Conservation (phyloP, 35 echinoderm and acorn worm genomes). For the Patiria miniata region DNA sequence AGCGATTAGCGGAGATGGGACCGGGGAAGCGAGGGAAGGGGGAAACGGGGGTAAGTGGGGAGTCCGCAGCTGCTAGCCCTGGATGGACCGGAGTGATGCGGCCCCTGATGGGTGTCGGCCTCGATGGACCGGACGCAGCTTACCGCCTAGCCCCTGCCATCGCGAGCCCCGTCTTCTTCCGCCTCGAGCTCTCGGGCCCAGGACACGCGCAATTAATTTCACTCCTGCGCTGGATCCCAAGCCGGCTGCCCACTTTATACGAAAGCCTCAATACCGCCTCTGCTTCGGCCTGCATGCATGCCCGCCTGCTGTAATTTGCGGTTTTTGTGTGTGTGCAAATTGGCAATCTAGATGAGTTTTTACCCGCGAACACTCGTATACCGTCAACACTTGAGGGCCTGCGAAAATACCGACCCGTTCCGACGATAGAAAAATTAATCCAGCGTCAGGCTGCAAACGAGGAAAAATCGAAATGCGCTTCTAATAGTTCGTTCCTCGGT, state of each 20-base stretch:
- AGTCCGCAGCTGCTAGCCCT: conserved; percentile 1
- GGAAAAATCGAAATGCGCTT: too few relatives aligned
- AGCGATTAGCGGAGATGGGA: background rate
- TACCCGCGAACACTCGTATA: too few relatives aligned
- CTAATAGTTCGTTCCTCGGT: too few relatives aligned
- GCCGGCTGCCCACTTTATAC: background rate
- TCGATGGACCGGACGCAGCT: conserved; percentile 19
- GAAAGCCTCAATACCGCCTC: too few relatives aligned
- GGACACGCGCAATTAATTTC: conserved; percentile 28
- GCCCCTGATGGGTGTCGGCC: too few relatives aligned
- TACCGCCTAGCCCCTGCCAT: background rate
- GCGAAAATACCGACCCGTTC: too few relatives aligned
- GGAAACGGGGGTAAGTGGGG: too few relatives aligned
- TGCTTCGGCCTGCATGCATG: background rate
- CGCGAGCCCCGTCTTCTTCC: background rate
- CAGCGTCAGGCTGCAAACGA: too few relatives aligned
- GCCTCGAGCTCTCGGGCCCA: background rate
- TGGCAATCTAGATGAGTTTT: background rate
- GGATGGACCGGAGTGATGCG: too few relatives aligned
- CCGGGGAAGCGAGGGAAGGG: too few relatives aligned
- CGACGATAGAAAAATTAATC: too few relatives aligned
- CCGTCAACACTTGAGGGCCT: too few relatives aligned
- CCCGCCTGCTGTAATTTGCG: conserved; percentile 1
- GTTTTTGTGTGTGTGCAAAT: background rate
- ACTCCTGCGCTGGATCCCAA: background rate